Percentiles rank a stretch among this genome's conserved stretches.
Evolutionary conservation across 1,140 invertebrate species (phyloP).

Genomic region (Drosophila repletoides): DNA sequence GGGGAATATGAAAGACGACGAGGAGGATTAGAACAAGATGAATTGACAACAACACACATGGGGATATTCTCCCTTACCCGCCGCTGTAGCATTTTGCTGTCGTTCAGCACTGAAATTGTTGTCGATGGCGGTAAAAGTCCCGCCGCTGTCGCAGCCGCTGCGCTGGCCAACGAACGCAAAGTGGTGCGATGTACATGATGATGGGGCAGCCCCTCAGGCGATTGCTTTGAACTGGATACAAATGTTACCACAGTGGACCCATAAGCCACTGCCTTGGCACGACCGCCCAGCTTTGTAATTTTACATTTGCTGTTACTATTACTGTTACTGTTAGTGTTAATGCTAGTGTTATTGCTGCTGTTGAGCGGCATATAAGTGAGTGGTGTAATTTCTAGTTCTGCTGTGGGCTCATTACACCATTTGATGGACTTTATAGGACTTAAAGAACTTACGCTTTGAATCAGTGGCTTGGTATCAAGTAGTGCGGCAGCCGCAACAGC

Average conservation of each 20-base stretch:
- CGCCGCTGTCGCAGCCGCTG: constrained; percentile 58
- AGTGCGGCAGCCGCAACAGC: constrained; percentile 63
- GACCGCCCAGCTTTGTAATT: constrained; percentile 35
- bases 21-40: background rate
- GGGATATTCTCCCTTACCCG: constrained; percentile 86
- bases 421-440: constrained; percentile 3
- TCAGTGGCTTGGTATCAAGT: constrained; percentile 82
- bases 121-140: constrained; percentile 69
- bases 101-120: constrained; percentile 82
- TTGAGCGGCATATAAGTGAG: constrained; percentile 1
- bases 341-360: background rate
- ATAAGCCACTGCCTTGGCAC: constrained; percentile 54
- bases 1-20: background rate
- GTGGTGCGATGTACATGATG: constrained; percentile 65
- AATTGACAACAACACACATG: background rate
- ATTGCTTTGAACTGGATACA: constrained; percentile 44
- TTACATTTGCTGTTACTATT: background rate
- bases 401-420: constrained; percentile 1
- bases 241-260: constrained; percentile 56
- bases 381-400: constrained; percentile 2
- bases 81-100: constrained; percentile 91
- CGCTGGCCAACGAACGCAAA: constrained; percentile 53
- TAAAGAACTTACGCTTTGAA: constrained; percentile 80
- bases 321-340: background rate
- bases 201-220: constrained; percentile 46